Percentiles rank a stretch among this genome's conserved stretches.
These are phyloP conservation scores for Mionectes macconnelli DNA, from an alignment of 2,113 vertebrate species.

Conservation along the genomic window DNA sequence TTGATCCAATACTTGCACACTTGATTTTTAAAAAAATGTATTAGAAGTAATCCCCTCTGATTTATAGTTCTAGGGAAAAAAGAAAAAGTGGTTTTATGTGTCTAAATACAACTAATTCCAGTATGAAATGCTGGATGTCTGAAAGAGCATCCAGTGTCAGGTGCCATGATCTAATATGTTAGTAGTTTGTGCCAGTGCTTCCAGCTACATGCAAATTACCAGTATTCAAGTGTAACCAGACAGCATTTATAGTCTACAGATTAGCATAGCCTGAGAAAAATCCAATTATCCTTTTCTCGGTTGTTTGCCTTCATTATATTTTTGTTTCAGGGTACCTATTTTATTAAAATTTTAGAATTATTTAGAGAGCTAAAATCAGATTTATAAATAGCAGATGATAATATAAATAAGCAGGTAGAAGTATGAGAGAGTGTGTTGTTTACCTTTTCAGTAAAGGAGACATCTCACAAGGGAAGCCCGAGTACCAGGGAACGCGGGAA, in stretches of 20 bases:
- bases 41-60: neutral
- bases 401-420: neutral
- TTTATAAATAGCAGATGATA: neutral
- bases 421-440: neutral
- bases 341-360: conserved; percentile 9
- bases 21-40: neutral
- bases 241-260: conserved; percentile 56
- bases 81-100: neutral
- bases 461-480: neutral
- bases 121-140: neutral
- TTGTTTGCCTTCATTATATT: conserved; percentile 61
- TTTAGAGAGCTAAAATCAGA: conserved; percentile 13
- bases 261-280: conserved; percentile 61
- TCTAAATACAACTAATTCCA: neutral
- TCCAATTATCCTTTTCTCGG: conserved; percentile 61
- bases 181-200: conserved; percentile 23
- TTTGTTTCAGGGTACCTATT: conserved; percentile 47
- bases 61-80: neutral
- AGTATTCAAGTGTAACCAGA: conserved; percentile 64
- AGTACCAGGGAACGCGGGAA: neutral
- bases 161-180: conserved; percentile 31
- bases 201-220: conserved; percentile 62
- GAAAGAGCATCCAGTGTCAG: conserved; percentile 37
- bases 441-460: neutral
- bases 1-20: neutral